Base-by-base conservation (phyloP, 2,797 vertebrate species). In the Phaenicophaeus curvirostris region DNA sequence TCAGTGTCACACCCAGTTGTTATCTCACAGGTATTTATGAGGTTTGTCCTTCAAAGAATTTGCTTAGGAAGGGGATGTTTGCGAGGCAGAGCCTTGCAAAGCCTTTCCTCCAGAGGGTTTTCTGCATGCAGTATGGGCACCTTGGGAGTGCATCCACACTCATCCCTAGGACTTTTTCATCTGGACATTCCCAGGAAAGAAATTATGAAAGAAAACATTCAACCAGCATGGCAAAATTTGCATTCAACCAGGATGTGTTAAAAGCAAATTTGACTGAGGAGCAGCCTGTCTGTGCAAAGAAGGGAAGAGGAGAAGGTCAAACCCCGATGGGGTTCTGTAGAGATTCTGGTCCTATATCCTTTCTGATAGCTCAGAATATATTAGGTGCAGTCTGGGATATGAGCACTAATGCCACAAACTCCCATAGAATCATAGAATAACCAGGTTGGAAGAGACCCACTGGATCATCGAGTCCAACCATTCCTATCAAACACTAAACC, bases 401-500 rank as follows among this genome's bases (percentile, higher is more conserved):
- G 10, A 54, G 41, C n/a, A 87, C 3, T 30, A 63, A 2, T 0
- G 1, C 30, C 58, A 14, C 42, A 66, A 72, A 15, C 5, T 5
- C 33, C 33, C 30, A 20, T 42, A n/a, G n/a, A n/a, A n/a, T n/a
- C n/a, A n/a, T n/a, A n/a, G n/a, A n/a, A n/a, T n/a, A n/a, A n/a
- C n/a, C n/a, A n/a, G n/a, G n/a, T n/a, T n/a, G n/a, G n/a, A n/a
- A n/a, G n/a, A n/a, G n/a, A n/a, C n/a, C n/a, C n/a, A n/a, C n/a
- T n/a, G n/a, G n/a, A n/a, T n/a, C n/a, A n/a, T n/a, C n/a, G n/a
- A n/a, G n/a, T n/a, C n/a, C n/a, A n/a, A n/a, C n/a, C n/a, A n/a
- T n/a, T n/a, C n/a, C n/a, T n/a, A n/a, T n/a, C n/a, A n/a, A n/a
- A n/a, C n/a, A n/a, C n/a, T n/a, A n/a, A n/a, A n/a, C n/a, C n/a